Evolutionary conservation across 1,140 invertebrate genomes (phyloP), one percentile per base, ranked within the genome.

Genomic region (Apis florea): DNA sequence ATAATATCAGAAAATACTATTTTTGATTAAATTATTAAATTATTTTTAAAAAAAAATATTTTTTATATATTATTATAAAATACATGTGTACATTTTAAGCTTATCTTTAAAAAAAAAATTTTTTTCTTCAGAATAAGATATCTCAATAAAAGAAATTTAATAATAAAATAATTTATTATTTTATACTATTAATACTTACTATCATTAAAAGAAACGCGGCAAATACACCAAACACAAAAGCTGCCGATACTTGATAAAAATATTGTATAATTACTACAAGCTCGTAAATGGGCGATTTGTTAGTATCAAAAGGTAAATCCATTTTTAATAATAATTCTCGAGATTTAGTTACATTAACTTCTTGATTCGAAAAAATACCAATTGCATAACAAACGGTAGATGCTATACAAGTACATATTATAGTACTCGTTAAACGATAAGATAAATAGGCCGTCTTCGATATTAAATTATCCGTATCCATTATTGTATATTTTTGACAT

Each of bases 231-330:
- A 78, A 75, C 19, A 66, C 24, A 8, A 68, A 80, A 2, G 84
- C 73, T 31, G 77, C 11, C 2, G 68, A 40, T 17, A 63, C 63
- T 21, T 80, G 64, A 61, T 78, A 82, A 31, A 86, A 31, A 12
- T 77, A 67, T 40, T 86, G 76, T 47, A 24, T 26, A n/a, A 24
- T 63, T 70, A 83, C 13, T 53, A 87, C 73, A 6, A 86, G 31
- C 59, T 87, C 82, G 69, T 86, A 87, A 73, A 68, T 59, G 2
- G 85, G 84, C 21, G 84, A 87, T 6, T 13, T 58, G 17, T 11
- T 53, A 12, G 49, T 78, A 17, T 84, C 73, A 64, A 86, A 87
- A 12, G 84, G 82, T 31, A 86, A 70, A 21, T 87, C 77, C 81
- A 86, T 86, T 26, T 81, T 83, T 15, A 86, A 31, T 10, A 83